A percentile compares a stretch with the other conserved stretches of the same genome.
phyloP scores from a whole-genome alignment of 2,113 vertebrate genomes.

The Atrichornis clamosus region DNA sequence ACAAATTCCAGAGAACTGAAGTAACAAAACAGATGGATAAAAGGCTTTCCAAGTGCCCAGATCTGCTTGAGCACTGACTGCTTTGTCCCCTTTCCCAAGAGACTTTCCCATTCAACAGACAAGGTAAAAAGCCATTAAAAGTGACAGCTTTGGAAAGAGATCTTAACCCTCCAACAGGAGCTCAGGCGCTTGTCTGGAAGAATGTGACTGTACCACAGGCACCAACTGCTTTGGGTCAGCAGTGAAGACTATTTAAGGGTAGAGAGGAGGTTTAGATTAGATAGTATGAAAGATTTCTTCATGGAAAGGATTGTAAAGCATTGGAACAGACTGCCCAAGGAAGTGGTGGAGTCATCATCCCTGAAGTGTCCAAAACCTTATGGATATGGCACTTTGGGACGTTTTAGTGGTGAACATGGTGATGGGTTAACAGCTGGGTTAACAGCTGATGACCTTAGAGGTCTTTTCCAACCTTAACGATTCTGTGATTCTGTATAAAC shows the following conservation, averaged over 20 bases:
- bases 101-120: not conserved
- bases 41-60: not conserved
- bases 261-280: not conserved
- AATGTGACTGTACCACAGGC: not conserved
- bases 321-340: not conserved
- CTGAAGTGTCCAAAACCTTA: not conserved
- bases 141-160: not conserved
- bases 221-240: not conserved
- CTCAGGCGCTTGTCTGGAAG: not conserved
- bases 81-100: not conserved
- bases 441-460: not conserved
- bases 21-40: not conserved
- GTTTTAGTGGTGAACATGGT: not conserved
- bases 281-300: not conserved
- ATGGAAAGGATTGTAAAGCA: not conserved
- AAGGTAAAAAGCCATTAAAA: not conserved
- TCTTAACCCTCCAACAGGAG: not conserved
- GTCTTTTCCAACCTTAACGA: not conserved
- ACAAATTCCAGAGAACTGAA: not conserved
- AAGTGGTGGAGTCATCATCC: not conserved
- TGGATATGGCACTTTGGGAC: not conserved
- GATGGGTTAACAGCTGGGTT: not conserved
- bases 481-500: not conserved
- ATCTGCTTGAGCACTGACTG: not conserved
- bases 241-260: not conserved